Evolutionary conservation across 2,888 invertebrate species (phyloP), one percentile per base, ranked within the genome.

Genomic region (Aproaerema taeniolella): DNA sequence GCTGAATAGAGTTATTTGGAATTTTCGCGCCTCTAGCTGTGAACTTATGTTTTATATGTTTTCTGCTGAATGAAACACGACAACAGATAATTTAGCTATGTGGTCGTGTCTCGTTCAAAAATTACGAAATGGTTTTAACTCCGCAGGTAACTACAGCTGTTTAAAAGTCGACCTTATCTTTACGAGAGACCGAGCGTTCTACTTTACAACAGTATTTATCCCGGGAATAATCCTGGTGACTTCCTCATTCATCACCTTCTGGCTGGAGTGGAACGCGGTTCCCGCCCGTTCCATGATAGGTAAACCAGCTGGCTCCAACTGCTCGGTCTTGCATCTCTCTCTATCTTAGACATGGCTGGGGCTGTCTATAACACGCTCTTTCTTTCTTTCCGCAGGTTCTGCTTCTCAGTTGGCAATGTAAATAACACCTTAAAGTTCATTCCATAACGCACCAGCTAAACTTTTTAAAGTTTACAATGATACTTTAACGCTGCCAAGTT

Each of bases 181-280:
- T 88, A 95, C 94, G 54, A 89, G 95, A 82, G 95, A 95, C 88
- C 90, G 94, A 86, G 93, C 94, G 65, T 95, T 95, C 89, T 95
- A 95, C 89, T 94, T 95, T 88, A 95, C 94, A 47, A 95, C 95
- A 69, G 95, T 95, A 70, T 95, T 95, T 89, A 94, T 95, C 76
- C 95, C 95, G 51, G 95, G 95, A 67, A 95, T 95, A 63, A 94
- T 95, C 76, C 89, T 95, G 86, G 95, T 95, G 74, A 95, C 95
- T 49, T 94, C 94, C 61, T 95, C 95, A 54, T 88, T 88, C 89
- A 95, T 95, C 85, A 95, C 95, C 48, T 95, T 95, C 87, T 95
- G 95, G 95, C 89, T 95, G 79, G 95, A 95, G 80, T 95, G 95
- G 94, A 95, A 95, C 82, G 95, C 95, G 52, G 95, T 95, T 61